Evolutionary conservation across 2,113 vertebrate genomes (phyloP).

Genomic region (Pardalotus punctatus): DNA sequence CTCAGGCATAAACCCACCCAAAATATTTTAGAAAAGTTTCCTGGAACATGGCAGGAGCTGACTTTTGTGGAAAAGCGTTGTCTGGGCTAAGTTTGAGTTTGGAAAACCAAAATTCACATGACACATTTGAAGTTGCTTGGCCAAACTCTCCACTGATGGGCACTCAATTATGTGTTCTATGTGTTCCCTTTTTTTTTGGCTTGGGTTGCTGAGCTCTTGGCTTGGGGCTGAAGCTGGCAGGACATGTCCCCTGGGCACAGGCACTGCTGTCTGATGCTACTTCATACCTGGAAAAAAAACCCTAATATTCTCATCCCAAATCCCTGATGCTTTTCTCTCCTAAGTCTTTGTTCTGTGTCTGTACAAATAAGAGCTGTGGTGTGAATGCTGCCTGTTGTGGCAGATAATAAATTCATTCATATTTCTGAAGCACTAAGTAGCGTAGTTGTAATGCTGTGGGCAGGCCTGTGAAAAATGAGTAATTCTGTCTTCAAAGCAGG

Average conservation of each 20-base stretch:
- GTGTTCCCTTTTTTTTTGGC: not conserved
- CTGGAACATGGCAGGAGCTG: not conserved
- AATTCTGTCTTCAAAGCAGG: slow-evolving; percentile 38
- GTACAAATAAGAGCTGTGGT: not conserved
- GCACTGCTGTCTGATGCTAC: not conserved
- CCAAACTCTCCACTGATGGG: not conserved
- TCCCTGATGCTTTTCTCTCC: not conserved
- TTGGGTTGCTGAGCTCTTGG: not conserved
- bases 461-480: slow-evolving; percentile 57
- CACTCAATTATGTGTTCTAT: not conserved
- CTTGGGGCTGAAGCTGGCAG: not conserved
- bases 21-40: not conserved
- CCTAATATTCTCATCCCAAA: not conserved
- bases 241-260: not conserved
- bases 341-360: not conserved
- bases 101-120: not conserved
- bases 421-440: not conserved
- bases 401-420: not conserved
- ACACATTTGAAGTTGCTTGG: not conserved
- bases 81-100: not conserved
- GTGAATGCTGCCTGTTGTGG: not conserved
- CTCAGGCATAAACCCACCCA: not conserved
- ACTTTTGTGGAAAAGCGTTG: not conserved
- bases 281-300: not conserved
- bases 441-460: slow-evolving; percentile 40